Base-by-base conservation (phyloP, 1,140 invertebrate genomes). In the Pachyrhynchus sulphureomaculatus region DNA sequence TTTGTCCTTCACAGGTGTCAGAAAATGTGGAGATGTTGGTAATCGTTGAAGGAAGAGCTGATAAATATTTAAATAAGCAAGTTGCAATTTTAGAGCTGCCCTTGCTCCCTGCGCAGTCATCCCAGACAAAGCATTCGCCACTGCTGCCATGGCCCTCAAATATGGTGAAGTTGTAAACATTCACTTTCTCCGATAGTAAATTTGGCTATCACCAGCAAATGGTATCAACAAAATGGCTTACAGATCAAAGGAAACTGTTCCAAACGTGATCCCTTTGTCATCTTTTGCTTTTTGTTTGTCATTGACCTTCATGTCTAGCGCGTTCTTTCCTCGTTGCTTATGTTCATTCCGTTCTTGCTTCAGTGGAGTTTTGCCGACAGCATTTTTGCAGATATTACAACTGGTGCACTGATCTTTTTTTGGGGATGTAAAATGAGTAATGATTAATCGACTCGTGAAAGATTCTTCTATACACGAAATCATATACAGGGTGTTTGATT, bases 81-180 rank as follows among this genome's bases (percentile, higher is more conserved):
- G 2, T 52, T 1, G 4, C 34, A 20, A 52, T 52, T 33, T 52
- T 33, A 5, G 13, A 1, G 39, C 51, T 53, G n/a, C 51, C 33
- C 12, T 53, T 53, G 20, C 39, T 53, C 1, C 33, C 34, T 39
- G 18, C 3, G 1, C 34, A 39, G 12, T 53, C 51, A 9, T 53
- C 51, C 51, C 51, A 53, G 1, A 53, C 12, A 39, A 53, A 53
- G 23, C 51, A 53, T 12, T 53, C 8, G 3, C 34, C 34, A 26
- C 39, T 34, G 12, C 20, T 2, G 8, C n/a, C 37, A 5, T 32
- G 21, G 1, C 17, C 41, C 18, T 29, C 26, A 1, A 20, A 44
- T 2, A 21, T 44, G 21, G 41, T 4, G 17, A 44, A 44, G 21
- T 21, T 44, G 23, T 53, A 53, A 0, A 53, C 33, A 53, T 53